Base-by-base conservation (phyloP, 1,140 invertebrate species). In the Diorhabda carinulata region DNA sequence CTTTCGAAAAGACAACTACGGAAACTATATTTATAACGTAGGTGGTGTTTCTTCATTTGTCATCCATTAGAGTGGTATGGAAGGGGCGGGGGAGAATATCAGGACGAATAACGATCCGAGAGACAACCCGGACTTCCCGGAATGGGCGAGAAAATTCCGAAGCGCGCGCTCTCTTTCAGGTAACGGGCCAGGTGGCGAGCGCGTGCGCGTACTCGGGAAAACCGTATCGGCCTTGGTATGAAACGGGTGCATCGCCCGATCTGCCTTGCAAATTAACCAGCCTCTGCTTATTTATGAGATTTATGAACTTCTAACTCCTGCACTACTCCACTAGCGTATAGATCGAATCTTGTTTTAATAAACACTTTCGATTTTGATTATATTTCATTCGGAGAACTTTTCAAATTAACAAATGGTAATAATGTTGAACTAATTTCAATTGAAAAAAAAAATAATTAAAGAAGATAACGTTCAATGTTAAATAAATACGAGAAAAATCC, bases 261-360 rank as follows among this genome's bases (percentile, higher is more conserved):
- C 76, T 78, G 78, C 75, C 78, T 79, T 79, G 78, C 78, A 79
- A 79, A 79, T 79, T 75, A 78, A 61, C 73, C 59, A 78, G 67
- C 74, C 64, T 57, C 74, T 44, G 65, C 65, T 60, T 78, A 78
- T 79, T 79, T 78, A 77, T 76, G 76, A 75, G 75, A 78, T 79
- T 76, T 77, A 76, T 79, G 78, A 79, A 79, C 78, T 79, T 78
- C 74, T 73, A 75, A 77, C 70, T 71, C 70, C 61, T 52, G 72
- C 58, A 60, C 58, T 60, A 42, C n/a, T 60, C 25, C 47, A 52
- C 47, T 52, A 52, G 47, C 25, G 25, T 25, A 25, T 25, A 25
- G 25, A 25, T 25, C 25, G 25, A 25, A 25, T 25, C 25, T 25
- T 25, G 25, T 25, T 25, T 25, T 25, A 25, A 25, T 25, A 25